These are phyloP conservation scores for Drosophila paracracens DNA, from an alignment of 2,888 invertebrate genomes.

Conservation along the genomic window DNA sequence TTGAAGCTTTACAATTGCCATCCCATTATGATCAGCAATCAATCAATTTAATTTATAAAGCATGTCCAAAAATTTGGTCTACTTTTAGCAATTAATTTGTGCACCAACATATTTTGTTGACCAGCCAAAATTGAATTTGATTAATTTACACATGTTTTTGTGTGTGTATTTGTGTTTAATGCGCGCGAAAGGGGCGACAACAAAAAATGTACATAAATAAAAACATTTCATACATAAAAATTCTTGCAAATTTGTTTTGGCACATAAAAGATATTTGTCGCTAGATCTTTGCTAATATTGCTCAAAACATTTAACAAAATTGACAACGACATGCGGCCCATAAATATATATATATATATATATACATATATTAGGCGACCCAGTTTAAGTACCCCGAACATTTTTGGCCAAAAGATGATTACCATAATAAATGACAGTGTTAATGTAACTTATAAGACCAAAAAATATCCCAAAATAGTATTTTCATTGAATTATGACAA, in stretches of 20 bases:
- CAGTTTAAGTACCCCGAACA: constrained; percentile 51
- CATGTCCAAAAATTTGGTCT: constrained; percentile 25
- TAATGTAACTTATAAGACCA: constrained; percentile 4
- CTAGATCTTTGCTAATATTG: constrained; percentile 61
- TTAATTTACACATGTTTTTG: constrained; percentile 61
- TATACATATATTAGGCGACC: constrained; percentile 35
- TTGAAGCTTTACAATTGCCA: constrained; percentile 36
- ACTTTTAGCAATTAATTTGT: constrained; percentile 19
- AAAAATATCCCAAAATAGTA: not conserved
- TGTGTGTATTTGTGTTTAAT: constrained; percentile 20
- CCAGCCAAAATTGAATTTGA: constrained; percentile 56
- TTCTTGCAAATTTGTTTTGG: constrained; percentile 66
- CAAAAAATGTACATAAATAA: constrained; percentile 42
- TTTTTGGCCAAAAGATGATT: not conserved
- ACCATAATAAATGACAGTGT: constrained; percentile 5
- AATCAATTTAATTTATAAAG: constrained; percentile 42
- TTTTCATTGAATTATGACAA: not conserved
- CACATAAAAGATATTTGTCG: constrained; percentile 64
- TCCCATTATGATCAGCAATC: constrained; percentile 40
- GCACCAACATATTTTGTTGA: constrained; percentile 22
- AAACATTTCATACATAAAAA: constrained; percentile 51
- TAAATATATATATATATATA: constrained; percentile 1
- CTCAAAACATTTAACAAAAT: constrained; percentile 77
- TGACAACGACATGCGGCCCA: constrained; percentile 68
- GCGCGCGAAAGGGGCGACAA: constrained; percentile 5